These are phyloP conservation scores for Eulithis prunata DNA, from an alignment of 2,888 invertebrate genomes.

Conservation along the genomic window DNA sequence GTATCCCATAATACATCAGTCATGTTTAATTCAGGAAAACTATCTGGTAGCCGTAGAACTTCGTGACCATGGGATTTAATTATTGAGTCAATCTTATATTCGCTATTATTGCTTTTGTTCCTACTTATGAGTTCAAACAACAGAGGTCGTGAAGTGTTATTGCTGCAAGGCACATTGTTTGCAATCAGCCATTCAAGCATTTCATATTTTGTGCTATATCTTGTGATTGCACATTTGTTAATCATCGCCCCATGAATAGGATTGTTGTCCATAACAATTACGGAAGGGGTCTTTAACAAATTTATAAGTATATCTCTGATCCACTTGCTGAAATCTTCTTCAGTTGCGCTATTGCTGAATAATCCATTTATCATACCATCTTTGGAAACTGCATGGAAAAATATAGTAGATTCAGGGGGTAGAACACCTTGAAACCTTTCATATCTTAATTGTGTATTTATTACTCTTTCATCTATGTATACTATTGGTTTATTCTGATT, in stretches of 20 bases:
- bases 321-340: slow-evolving; percentile 59
- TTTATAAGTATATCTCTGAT: slow-evolving; percentile 53
- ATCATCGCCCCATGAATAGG: slow-evolving; percentile 46
- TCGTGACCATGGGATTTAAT: slow-evolving; percentile 58
- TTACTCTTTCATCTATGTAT: slow-evolving; percentile 58
- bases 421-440: slow-evolving; percentile 39
- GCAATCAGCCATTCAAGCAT: slow-evolving; percentile 57
- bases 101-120: slow-evolving; percentile 36
- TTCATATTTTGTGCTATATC: slow-evolving; percentile 55
- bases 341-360: slow-evolving; percentile 47
- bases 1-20: slow-evolving; percentile 55
- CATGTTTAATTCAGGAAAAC: slow-evolving; percentile 54
- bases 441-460: slow-evolving; percentile 43
- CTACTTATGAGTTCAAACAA: slow-evolving; percentile 57
- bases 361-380: slow-evolving; percentile 50
- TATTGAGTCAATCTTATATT: slow-evolving; percentile 51
- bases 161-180: slow-evolving; percentile 56
- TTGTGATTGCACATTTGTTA: slow-evolving; percentile 45
- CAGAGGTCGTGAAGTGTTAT: slow-evolving; percentile 55
- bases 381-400: slow-evolving; percentile 53
- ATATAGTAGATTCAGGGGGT: slow-evolving; percentile 11
- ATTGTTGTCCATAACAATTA: slow-evolving; percentile 58
- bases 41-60: slow-evolving; percentile 56
- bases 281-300: slow-evolving; percentile 45
- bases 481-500: slow-evolving; percentile 37